These are phyloP conservation scores for Harpegnathos saltator DNA, from an alignment of 1,140 invertebrate species.

Conservation along the genomic window DNA sequence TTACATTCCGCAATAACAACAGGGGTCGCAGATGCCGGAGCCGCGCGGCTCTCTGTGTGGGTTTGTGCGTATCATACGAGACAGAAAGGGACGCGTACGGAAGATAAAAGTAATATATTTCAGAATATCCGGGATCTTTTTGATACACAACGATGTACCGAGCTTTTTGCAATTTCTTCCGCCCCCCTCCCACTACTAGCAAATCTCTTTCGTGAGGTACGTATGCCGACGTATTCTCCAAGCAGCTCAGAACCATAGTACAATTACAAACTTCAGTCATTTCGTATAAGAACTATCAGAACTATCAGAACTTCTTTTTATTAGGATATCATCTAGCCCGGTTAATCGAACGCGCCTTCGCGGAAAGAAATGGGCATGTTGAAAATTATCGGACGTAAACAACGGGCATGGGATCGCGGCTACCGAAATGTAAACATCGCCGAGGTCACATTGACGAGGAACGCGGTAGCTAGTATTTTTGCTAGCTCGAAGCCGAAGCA, in stretches of 20 bases:
- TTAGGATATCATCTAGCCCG: too few species aligned
- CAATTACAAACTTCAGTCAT: slow-evolving; percentile 55
- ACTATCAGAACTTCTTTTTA: too few species aligned
- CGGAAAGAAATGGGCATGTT: too few species aligned
- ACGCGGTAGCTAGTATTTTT: too few species aligned
- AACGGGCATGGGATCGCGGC: too few species aligned
- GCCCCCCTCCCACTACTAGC: not conserved
- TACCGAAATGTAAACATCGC: too few species aligned
- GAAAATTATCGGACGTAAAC: too few species aligned
- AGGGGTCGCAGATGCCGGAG: slow-evolving; percentile 33
- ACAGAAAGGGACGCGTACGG: slow-evolving; percentile 24
- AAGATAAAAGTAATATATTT: slow-evolving; percentile 75
- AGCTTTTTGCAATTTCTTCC: not conserved
- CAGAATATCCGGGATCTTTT: slow-evolving; percentile 59
- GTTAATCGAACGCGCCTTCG: too few species aligned
- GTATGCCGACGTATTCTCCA: slow-evolving; percentile 18
- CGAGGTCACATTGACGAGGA: too few species aligned
- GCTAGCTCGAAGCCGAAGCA: too few species aligned
- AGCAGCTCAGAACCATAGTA: not conserved
- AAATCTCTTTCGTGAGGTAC: slow-evolving; percentile 28
- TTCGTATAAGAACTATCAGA: too few species aligned
- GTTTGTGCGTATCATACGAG: slow-evolving; percentile 32
- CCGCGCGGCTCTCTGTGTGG: not conserved
- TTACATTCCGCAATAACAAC: slow-evolving; percentile 75
- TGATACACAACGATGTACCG: slow-evolving; percentile 41